These are phyloP conservation scores for Rhabdomys dilectus DNA, from an alignment of 2,113 vertebrate genomes.

Conservation along the genomic window DNA sequence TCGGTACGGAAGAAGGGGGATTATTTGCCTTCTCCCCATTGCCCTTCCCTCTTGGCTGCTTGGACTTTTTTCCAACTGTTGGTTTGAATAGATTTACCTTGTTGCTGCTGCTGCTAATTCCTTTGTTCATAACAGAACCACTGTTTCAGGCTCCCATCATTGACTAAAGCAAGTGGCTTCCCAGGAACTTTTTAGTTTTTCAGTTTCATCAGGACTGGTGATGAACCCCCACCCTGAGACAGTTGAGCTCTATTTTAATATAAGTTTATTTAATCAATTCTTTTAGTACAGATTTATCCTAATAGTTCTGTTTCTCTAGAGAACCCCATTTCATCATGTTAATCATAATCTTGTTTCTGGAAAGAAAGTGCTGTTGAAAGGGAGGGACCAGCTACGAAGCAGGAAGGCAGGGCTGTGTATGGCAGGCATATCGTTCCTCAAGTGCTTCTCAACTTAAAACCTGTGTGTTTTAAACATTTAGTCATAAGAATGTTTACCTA, in stretches of 20 bases:
- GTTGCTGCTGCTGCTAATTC: neutral
- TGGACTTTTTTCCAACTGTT: neutral
- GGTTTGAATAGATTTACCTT: neutral
- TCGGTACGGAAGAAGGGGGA: neutral
- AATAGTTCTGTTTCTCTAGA: neutral
- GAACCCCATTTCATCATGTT: neutral
- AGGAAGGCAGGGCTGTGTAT: rapidly evolving
- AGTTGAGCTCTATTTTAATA: neutral
- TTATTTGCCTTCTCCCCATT: neutral
- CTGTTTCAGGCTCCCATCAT: neutral
- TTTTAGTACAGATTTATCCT: neutral
- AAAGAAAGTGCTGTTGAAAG: neutral
- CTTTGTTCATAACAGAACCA: neutral
- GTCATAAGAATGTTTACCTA: neutral
- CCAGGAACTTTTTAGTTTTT: neutral
- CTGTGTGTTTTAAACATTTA: neutral
- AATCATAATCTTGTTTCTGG: neutral
- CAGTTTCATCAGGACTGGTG: neutral
- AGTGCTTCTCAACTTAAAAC: neutral
- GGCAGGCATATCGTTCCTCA: neutral
- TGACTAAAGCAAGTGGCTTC: neutral
- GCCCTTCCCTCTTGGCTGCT: neutral
- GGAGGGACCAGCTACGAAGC: no score
- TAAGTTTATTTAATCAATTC: neutral
- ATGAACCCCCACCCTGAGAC: neutral